Evolutionary conservation across 64 coral and sea anemone species (phyloP).

Genomic region (Actinia equina): DNA sequence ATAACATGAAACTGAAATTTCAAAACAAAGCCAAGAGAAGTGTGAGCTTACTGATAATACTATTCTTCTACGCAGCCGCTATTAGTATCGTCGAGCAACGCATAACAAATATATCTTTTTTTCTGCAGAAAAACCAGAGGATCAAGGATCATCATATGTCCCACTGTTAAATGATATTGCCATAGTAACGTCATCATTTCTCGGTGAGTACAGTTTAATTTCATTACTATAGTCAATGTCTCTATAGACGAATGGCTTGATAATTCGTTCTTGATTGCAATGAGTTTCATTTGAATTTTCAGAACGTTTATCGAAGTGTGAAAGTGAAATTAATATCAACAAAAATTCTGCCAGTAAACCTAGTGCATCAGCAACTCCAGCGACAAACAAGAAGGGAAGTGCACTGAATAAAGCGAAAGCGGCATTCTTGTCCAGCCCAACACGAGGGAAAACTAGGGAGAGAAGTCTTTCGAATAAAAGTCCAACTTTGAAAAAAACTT

Average conservation of each 20-base stretch:
- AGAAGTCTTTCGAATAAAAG: constrained; percentile 14
- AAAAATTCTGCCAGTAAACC: constrained; percentile 16
- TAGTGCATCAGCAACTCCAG: neutral
- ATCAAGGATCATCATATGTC: constrained; percentile 35
- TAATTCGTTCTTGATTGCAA: neutral
- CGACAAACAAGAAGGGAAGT: constrained; percentile 8
- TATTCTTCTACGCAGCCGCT: no score
- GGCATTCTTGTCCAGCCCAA: constrained; percentile 16
- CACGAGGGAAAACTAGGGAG: neutral
- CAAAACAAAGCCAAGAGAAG: no score
- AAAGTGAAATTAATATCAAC: constrained; percentile 28
- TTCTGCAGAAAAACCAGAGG: constrained; percentile 41
- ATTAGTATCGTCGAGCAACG: neutral
- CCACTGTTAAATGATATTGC: constrained; percentile 59
- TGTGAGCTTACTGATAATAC: no score
- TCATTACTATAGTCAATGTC: neutral
- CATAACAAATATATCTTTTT: neutral
- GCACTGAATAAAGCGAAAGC: constrained; percentile 1
- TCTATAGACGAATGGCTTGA: neutral
- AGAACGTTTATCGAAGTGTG: constrained; percentile 64
- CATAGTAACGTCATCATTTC: constrained; percentile 37
- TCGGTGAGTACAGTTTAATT: constrained; percentile 17
- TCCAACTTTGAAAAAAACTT: constrained; percentile 9
- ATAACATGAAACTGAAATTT: no score
- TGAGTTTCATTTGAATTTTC: neutral